Base-by-base conservation (phyloP, 1,140 invertebrate species). In the Spodoptera frugiperda region DNA sequence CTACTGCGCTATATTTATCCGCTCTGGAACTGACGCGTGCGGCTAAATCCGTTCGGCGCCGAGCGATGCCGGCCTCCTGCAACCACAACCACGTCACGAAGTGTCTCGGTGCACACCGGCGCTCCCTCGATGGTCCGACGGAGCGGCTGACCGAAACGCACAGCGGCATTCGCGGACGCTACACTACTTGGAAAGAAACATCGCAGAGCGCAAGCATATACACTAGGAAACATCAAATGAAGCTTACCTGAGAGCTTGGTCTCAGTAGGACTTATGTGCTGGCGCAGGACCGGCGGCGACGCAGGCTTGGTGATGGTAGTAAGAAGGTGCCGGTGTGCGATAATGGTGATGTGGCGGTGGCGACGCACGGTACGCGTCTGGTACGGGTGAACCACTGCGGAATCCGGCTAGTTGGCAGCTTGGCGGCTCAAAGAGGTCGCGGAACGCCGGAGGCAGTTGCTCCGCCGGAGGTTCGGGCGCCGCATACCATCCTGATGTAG, bases 321-420 rank as follows among this genome's bases (percentile, higher is more conserved):
- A 92, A 25, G 92, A 88, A 33, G 92, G 90, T 12, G 90, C 90
- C n/a, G 92, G 88, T 78, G 94, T 78, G 87, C 95, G 82, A 94
- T 92, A 87, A 87, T 91, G 84, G 91, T 93, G 83, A 89, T 93
- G 88, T 79, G 90, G 87, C 63, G 89, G 89, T 82, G 78, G 89
- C 48, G 90, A 94, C 79, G 90, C 94, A 88, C 83, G 94, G 94
- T 76, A 95, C 85, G 70, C 94, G 89, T 91, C 90, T 0, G 95
- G 93, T 15, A 86, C 76, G 0, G 95, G 90, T 53, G 95, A 95
- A 39, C 94, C 94, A 46, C 95, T 92, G n/a, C 94, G 93, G 80
- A 95, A 96, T 2, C 95, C 95, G 0, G 95, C 94, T 78, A 95
- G 84, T 87, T 95, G 95, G 78, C 95, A 96, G 65, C 95, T 95